A percentile compares a stretch with the other conserved stretches of the same genome.
Conservation (phyloP, 1,140 invertebrate species). For the Drosophila tropicalis region DNA sequence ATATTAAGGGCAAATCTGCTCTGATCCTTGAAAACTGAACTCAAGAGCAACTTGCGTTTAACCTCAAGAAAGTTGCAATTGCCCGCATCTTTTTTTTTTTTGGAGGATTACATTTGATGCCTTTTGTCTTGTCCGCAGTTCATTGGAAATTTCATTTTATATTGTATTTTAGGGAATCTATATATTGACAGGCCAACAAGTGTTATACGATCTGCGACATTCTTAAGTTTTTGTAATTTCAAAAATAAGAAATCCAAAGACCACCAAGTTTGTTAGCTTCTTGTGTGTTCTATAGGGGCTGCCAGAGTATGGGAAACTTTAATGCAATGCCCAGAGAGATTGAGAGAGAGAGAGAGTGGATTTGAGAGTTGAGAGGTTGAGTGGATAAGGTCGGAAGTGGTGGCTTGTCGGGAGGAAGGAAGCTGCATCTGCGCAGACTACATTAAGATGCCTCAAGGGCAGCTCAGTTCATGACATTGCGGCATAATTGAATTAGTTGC, state of each 20-base stretch:
- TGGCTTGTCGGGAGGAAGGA: conserved; percentile 37
- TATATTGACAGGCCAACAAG: conserved; percentile 72
- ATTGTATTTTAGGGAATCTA: not conserved
- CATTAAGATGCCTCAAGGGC: conserved; percentile 36
- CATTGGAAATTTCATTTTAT: conserved; percentile 40
- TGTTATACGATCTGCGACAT: conserved; percentile 72
- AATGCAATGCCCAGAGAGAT: conserved; percentile 9
- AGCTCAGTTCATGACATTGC: conserved; percentile 50
- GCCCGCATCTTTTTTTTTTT: conserved; percentile 67
- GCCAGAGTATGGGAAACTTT: conserved; percentile 52
- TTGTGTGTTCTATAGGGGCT: conserved; percentile 76
- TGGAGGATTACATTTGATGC: conserved; percentile 21
- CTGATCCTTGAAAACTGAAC: conserved; percentile 21
- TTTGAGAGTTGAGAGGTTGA: not conserved
- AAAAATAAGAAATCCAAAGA: conserved; percentile 65
- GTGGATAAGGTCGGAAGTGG: conserved; percentile 47
- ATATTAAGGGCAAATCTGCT: conserved; percentile 68
- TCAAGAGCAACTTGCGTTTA: conserved; percentile 80
- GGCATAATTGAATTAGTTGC: conserved; percentile 75
- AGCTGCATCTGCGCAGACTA: conserved; percentile 39
- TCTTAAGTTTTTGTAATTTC: conserved; percentile 47
- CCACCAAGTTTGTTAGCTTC: conserved; percentile 59
- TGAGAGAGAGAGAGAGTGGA: conserved; percentile 18
- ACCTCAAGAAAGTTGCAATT: conserved; percentile 82
- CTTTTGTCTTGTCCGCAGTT: conserved; percentile 42